Evolutionary conservation across 2,797 vertebrate species (phyloP), one percentile per base, ranked within the genome.

Genomic region (Sciurus vulgaris): DNA sequence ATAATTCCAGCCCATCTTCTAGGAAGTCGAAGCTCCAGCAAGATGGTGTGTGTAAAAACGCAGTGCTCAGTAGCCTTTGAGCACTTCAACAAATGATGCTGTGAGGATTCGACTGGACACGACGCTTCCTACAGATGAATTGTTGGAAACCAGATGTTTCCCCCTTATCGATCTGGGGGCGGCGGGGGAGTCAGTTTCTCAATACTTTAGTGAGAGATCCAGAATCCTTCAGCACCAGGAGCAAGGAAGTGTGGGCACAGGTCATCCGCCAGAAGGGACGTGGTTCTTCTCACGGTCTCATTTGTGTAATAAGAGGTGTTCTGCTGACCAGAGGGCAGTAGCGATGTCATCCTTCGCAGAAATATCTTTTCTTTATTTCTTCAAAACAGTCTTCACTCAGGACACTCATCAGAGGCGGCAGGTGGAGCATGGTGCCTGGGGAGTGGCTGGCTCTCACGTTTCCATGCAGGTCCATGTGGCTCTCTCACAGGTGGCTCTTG

Each of bases 351-450:
- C 38, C 17, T 70, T 86, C 49, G 28, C 10, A 86, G 76, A 83
- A 95, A 86, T 20, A n/a, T 1, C 1, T 14, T 18, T 69, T 11
- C 14, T 72, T 11, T 49, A 24, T 33, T 26, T 69, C 67, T 54
- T 54, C 17, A 78, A 51, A 63, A 69, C 30, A 22, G 2, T 41
- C 51, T 49, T 33, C 38, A 44, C 26, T 33, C 10, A 18, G 33
- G 67, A 33, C 49, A 85, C 69, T 63, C 49, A 51, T 85, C 72
- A 35, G 10, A 12, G 30, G 61, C 17, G 38, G 26, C 30, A 22
- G 1, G 7, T 6, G 41, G n/a, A 72, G 69, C 3, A n/a, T 44
- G n/a, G 0, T 1, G 11, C 5, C 24, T 9, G 3, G 61, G 12
- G 33, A 86, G 44, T 3, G 1, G 15, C 20, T 24, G 33, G 15